A percentile compares a stretch with the other conserved stretches of the same genome.
Evolutionary conservation across 2,113 vertebrate species (phyloP).

Genomic region (Progne subis): DNA sequence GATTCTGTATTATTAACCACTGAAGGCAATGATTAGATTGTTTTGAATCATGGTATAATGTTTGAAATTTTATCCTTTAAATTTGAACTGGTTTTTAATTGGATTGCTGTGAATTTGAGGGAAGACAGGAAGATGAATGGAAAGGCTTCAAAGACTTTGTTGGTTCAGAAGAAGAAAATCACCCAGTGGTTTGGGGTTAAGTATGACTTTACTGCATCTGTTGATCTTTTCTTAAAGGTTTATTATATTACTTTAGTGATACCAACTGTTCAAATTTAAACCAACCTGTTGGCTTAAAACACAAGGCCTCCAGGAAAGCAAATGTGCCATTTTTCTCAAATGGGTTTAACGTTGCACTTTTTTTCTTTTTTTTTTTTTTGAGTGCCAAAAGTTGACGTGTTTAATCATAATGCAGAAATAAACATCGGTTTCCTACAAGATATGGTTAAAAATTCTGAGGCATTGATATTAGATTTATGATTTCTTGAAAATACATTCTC

Average conservation of each 20-base stretch:
- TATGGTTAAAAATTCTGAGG: not conserved
- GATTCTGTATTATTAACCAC: not conserved
- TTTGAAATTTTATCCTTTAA: not conserved
- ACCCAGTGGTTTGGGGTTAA: not conserved
- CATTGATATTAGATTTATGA: not conserved
- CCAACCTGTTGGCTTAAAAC: not conserved
- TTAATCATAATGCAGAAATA: not conserved
- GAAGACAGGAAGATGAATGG: not conserved
- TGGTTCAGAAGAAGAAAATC: not conserved
- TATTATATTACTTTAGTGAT: not conserved
- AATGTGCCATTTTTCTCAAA: not conserved
- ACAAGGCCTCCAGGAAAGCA: not conserved
- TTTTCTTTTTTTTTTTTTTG: not conserved
- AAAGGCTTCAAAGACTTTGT: not conserved
- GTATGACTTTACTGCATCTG: not conserved
- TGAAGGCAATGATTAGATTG: not conserved
- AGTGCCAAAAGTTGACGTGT: not conserved
- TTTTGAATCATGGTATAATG: not conserved
- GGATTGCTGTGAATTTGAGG: not conserved
- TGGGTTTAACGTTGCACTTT: not conserved
- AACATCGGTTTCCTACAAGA: not conserved
- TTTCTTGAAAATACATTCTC: not conserved
- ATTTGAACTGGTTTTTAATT: not conserved
- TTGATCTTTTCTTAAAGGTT: not conserved
- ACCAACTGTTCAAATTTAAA: not conserved